phyloP scores from a whole-genome alignment of 2,113 vertebrate species.

The Antechinus flavipes region DNA sequence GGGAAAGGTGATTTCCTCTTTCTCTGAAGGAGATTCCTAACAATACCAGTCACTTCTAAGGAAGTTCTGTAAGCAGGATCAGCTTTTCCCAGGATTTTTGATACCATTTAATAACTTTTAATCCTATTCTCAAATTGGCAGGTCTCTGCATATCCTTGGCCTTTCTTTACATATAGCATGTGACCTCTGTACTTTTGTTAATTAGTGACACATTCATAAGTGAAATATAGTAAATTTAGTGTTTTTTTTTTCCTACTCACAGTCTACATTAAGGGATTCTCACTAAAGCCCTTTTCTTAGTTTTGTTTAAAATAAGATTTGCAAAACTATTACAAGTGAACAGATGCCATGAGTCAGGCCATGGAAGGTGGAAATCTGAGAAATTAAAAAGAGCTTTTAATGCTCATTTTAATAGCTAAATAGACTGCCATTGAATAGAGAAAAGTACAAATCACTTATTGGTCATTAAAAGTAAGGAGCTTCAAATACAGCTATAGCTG shows the following conservation, averaged over 20 bases:
- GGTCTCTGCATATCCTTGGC: not conserved
- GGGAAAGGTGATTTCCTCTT: not conserved
- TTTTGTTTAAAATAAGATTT: not conserved
- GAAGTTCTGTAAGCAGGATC: not conserved
- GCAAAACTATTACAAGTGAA: not conserved
- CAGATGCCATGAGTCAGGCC: not conserved
- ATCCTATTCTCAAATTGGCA: conserved; percentile 9
- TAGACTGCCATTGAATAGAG: not conserved
- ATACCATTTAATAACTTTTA: conserved; percentile 7
- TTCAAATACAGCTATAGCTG: not conserved
- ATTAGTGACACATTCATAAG: conserved; percentile 14
- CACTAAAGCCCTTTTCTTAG: not conserved
- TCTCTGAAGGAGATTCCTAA: not conserved
- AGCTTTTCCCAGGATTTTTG: not conserved
- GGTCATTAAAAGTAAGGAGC: not conserved
- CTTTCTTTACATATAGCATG: not conserved
- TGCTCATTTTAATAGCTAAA: conserved; percentile 7
- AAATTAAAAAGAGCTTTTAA: conserved; percentile 17
- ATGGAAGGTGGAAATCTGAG: conserved; percentile 13
- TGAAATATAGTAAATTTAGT: conserved; percentile 7
- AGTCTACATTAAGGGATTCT: not conserved
- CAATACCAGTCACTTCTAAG: not conserved
- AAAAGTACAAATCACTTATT: not conserved
- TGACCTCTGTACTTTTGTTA: not conserved
- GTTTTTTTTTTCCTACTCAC: not conserved